These are phyloP conservation scores for Minunthozetes semirufus DNA, from an alignment of 2,888 invertebrate genomes.

Conservation along the genomic window DNA sequence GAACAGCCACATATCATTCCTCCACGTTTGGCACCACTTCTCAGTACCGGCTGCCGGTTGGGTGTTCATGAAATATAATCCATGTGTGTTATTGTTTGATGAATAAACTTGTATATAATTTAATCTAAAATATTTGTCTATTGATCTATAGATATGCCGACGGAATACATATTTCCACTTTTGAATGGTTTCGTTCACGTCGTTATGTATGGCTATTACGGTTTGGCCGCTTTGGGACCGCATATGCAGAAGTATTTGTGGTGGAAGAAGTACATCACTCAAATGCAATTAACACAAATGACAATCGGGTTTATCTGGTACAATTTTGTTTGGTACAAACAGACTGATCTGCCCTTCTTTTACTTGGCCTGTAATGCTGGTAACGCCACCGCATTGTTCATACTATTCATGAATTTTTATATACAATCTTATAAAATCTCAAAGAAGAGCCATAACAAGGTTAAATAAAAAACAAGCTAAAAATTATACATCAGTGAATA, in stretches of 20 bases:
- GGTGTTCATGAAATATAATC: conserved; percentile 33
- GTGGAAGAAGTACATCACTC: conserved; percentile 34
- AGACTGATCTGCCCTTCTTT: background rate
- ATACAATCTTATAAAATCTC: conserved; percentile 14
- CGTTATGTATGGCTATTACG: conserved; percentile 32
- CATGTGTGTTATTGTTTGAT: conserved; percentile 29
- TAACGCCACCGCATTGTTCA: conserved; percentile 2
- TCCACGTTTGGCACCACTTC: conserved; percentile 34
- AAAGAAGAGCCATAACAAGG: no score
- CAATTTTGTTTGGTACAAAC: background rate
- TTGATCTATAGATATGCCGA: background rate
- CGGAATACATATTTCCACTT: background rate
- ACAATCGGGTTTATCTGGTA: conserved; percentile 16
- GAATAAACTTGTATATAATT: no score
- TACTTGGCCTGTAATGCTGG: background rate
- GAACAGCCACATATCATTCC: conserved; percentile 29
- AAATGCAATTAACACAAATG: conserved; percentile 27
- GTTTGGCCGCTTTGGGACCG: conserved; percentile 21
- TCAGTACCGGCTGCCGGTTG: conserved; percentile 25
- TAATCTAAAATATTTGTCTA: background rate
- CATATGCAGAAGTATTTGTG: conserved; percentile 23
- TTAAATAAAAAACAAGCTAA: no score
- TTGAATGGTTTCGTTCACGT: conserved; percentile 22
- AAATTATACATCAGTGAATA: no score
- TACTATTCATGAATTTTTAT: conserved; percentile 15